Evolutionary conservation across 2,113 vertebrate genomes (phyloP), one percentile per base, ranked within the genome.

Genomic region (Proterorhinus semilunaris): DNA sequence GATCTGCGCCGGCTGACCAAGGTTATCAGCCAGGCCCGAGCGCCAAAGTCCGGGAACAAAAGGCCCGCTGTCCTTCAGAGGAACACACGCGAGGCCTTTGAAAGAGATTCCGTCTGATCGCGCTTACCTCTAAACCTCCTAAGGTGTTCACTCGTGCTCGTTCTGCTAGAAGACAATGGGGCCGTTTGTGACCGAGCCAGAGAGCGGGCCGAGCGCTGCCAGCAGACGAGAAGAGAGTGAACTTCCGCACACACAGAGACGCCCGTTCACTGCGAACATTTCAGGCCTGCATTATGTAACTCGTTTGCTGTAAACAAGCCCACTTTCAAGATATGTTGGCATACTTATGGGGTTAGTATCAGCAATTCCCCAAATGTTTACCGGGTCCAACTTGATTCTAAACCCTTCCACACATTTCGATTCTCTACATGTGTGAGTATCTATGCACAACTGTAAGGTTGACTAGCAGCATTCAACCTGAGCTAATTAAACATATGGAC

Each of bases 131-230:
- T 49, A 58, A 69, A 78, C 17, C 68, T 55, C 63, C 45, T 44
- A 62, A 59, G n/a, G 46, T 43, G 36, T 51, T 64, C 65, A 62
- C 61, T 51, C 10, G 2, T 8, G 62, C 66, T 48, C 10, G 44
- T 69, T 10, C 62, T 44, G 47, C 58, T 16, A 61, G 8, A 67
- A 69, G 82, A 82, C 80, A 84, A 70, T 80, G 59, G 45, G 27
- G 5, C 4, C 58, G 70, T 89, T 81, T 80, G 72, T 80, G 83
- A 81, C 16, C 48, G 36, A 80, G 74, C 77, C 71, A 65, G 58
- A 79, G 71, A 79, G 77, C 52, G 66, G 10, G 54, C 55, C 61
- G 78, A 70, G 65, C 66, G 68, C 66, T 79, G 83, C 79, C 83
- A 80, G 45, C 74, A 70, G 55, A 66, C 9, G 45, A 68, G 55